phyloP scores from a whole-genome alignment of 1,140 invertebrate genomes.

The Euglossa dilemma region DNA sequence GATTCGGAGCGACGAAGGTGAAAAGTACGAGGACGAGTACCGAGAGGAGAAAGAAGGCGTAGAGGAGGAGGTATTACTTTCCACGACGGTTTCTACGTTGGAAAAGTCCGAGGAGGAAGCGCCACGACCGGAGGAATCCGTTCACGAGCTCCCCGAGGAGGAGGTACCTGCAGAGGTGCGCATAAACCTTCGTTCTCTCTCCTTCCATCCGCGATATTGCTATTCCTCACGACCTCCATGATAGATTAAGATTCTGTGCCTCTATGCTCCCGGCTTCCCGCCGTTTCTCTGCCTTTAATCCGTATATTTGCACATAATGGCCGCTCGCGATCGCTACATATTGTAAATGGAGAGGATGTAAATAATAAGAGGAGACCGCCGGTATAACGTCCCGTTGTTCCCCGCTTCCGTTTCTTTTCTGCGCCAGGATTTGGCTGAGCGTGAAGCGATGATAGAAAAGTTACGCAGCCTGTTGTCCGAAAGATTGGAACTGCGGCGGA shows the following conservation, averaged over 20 bases:
- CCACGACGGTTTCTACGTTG: conserved; percentile 33
- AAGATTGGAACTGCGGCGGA: conserved; percentile 36
- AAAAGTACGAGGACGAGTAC: too few relatives aligned
- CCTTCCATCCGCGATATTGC: conserved; percentile 59
- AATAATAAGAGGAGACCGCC: conserved; percentile 51
- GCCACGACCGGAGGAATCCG: conserved; percentile 28
- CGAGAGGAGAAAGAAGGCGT: neutral
- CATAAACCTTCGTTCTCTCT: conserved; percentile 68
- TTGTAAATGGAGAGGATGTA: conserved; percentile 45
- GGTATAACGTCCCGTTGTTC: conserved; percentile 5
- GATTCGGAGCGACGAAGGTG: too few relatives aligned
- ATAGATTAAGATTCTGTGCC: conserved; percentile 58
- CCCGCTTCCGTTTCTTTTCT: neutral
- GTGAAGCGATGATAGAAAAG: conserved; percentile 52
- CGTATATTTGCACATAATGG: conserved; percentile 55
- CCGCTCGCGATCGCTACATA: conserved; percentile 20
- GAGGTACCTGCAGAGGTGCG: conserved; percentile 68
- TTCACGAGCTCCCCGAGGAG: conserved; percentile 64
- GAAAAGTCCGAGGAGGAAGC: conserved; percentile 59
- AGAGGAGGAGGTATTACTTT: conserved; percentile 22
- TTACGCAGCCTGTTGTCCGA: conserved; percentile 55
- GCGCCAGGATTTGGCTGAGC: conserved; percentile 51
- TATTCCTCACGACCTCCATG: conserved; percentile 64
- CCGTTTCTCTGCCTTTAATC: conserved; percentile 38
- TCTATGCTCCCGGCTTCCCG: conserved; percentile 14